Evolutionary conservation across 30 jellyfish, hydroid and myxozoan genomes (phyloP).

Genomic region (Sanderia malayensis): DNA sequence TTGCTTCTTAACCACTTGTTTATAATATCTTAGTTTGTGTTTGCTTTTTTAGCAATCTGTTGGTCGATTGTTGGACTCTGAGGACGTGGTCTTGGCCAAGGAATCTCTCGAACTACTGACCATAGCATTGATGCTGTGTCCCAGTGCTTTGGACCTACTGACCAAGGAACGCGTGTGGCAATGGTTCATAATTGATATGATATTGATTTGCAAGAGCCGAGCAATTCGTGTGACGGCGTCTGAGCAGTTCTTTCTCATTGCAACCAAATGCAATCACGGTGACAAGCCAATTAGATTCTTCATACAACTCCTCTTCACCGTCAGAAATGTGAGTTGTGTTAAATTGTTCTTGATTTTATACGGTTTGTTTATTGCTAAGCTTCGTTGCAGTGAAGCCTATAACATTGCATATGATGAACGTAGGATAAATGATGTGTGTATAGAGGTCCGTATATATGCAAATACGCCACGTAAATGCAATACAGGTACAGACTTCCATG

Average conservation of each 20-base stretch:
- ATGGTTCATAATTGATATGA: slow-evolving; percentile 66
- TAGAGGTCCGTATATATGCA: no score
- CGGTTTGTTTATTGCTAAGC: no score
- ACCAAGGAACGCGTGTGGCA: slow-evolving; percentile 78
- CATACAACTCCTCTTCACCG: slow-evolving; percentile 86
- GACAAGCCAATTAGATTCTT: slow-evolving; percentile 82
- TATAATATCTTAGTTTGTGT: no score
- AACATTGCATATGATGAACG: no score
- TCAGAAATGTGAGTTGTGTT: slow-evolving; percentile 72
- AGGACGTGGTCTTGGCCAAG: slow-evolving; percentile 70
- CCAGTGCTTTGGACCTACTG: slow-evolving; percentile 72
- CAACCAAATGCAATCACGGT: slow-evolving; percentile 78
- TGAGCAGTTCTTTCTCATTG: slow-evolving; percentile 85
- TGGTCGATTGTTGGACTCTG: slow-evolving; percentile 34
- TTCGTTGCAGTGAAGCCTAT: no score
- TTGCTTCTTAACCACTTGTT: no score
- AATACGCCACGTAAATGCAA: no score
- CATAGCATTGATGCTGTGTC: slow-evolving; percentile 81
- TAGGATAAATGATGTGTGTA: no score
- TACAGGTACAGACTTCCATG: no score
- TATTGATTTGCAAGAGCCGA: slow-evolving; percentile 76
- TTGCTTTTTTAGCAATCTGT: slow-evolving; percentile 27
- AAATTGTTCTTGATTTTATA: no score
- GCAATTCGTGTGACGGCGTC: slow-evolving; percentile 88
- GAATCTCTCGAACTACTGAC: slow-evolving; percentile 93